Percentiles rank a stretch among this genome's conserved stretches.
These are phyloP conservation scores for Drosophila maculinotata DNA, from an alignment of 2,888 invertebrate genomes.

Conservation along the genomic window DNA sequence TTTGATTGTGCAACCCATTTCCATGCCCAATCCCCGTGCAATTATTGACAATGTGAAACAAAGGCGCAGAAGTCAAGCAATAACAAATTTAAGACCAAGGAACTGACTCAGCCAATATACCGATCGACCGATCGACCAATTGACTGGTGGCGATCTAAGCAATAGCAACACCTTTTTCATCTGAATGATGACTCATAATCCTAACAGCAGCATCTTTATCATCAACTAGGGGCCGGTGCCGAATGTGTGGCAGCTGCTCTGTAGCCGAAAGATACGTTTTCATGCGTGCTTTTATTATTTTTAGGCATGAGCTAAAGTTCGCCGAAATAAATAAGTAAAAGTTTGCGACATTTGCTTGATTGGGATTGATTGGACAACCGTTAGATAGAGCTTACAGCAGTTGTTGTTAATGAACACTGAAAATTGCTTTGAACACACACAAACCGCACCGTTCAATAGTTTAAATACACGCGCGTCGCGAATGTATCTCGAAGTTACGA, in stretches of 20 bases:
- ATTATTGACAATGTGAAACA: slow-evolving; percentile 47
- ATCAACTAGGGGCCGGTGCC: slow-evolving; percentile 8
- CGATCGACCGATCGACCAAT: slow-evolving; percentile 24
- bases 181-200: slow-evolving; percentile 49
- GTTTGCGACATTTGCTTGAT: slow-evolving; percentile 19
- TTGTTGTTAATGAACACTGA: slow-evolving; percentile 26
- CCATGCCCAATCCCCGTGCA: slow-evolving; percentile 32
- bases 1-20: slow-evolving; percentile 45
- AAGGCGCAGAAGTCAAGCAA: slow-evolving; percentile 21
- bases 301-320: slow-evolving; percentile 64
- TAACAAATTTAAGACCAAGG: slow-evolving; percentile 1
- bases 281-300: slow-evolving; percentile 58
- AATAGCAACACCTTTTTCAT: slow-evolving; percentile 39
- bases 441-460: slow-evolving; percentile 8
- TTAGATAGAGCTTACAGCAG: slow-evolving; percentile 42
- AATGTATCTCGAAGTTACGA: slow-evolving; percentile 43
- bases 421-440: slow-evolving; percentile 3
- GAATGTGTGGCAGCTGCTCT: slow-evolving; percentile 36
- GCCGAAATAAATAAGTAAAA: slow-evolving; percentile 14
- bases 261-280: slow-evolving; percentile 45
- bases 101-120: slow-evolving; percentile 43
- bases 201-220: slow-evolving; percentile 39
- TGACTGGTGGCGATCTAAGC: slow-evolving; percentile 31
- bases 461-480: slow-evolving; percentile 43
- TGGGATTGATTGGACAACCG: slow-evolving; percentile 40